Conservation (phyloP, 2,888 invertebrate species). For the Drosophila gaucha region DNA sequence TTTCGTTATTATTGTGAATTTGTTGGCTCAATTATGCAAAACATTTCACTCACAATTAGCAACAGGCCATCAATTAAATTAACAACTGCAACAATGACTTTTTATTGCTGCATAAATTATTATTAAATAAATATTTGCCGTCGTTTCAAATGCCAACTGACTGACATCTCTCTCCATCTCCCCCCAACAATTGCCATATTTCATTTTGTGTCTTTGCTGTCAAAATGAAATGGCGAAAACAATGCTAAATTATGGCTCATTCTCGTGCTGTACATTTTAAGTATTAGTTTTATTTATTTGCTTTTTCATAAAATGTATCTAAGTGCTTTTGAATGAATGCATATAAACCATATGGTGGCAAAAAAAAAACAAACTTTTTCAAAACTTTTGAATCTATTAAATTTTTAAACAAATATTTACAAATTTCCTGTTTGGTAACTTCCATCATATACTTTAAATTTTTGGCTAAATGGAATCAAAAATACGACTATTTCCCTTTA, state of each 20-base stretch:
- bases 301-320: background rate
- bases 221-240: conserved; percentile 8
- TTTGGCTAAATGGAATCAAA: no score
- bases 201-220: conserved; percentile 11
- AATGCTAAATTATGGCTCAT: conserved; percentile 8
- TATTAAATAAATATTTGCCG: conserved; percentile 48
- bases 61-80: conserved; percentile 48
- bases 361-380: background rate
- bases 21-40: conserved; percentile 47
- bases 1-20: conserved; percentile 12
- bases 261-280: conserved; percentile 3
- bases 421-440: no score
- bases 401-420: background rate
- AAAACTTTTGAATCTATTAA: background rate
- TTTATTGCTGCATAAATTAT: conserved; percentile 61
- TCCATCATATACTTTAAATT: no score
- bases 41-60: conserved; percentile 33
- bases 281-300: conserved; percentile 10
- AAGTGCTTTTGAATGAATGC: background rate
- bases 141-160: conserved; percentile 18
- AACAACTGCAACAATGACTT: conserved; percentile 47
- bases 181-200: background rate
- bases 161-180: background rate
- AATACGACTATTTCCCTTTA: no score
- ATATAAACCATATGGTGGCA: background rate